Evolutionary conservation across 2,797 vertebrate genomes (phyloP).

Genomic region (Semotilus atromaculatus): DNA sequence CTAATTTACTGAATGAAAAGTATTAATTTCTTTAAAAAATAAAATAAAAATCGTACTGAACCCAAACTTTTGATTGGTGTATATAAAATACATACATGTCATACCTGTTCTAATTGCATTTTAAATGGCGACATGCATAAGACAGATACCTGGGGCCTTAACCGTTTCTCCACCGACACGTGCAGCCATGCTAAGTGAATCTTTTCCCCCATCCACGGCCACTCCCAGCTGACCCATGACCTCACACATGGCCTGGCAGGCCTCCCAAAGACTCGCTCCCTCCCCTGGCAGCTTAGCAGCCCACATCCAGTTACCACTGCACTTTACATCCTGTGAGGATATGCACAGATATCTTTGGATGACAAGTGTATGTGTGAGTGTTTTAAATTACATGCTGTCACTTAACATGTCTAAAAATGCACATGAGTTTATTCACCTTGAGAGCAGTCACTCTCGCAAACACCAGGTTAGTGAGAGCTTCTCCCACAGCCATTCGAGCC

Average conservation of each 20-base stretch:
- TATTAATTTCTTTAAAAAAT: neutral
- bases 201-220: slow-evolving; percentile 92
- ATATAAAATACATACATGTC: neutral
- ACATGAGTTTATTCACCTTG: slow-evolving; percentile 71
- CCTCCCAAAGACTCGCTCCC: slow-evolving; percentile 83
- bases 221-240: slow-evolving; percentile 86
- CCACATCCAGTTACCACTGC: slow-evolving; percentile 98
- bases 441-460: slow-evolving; percentile 87
- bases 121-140: neutral
- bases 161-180: slow-evolving; percentile 84
- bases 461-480: slow-evolving; percentile 92
- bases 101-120: neutral
- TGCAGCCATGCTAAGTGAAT: slow-evolving; percentile 95
- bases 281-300: slow-evolving; percentile 88
- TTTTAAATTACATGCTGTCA: neutral
- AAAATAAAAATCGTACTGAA: too few species aligned
- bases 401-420: slow-evolving; percentile 7
- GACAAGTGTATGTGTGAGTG: neutral
- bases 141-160: slow-evolving; percentile 86
- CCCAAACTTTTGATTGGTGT: too few species aligned
- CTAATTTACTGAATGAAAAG: neutral
- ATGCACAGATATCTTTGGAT: slow-evolving; percentile 11
- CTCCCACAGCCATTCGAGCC: slow-evolving; percentile 88
- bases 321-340: slow-evolving; percentile 87
- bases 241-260: slow-evolving; percentile 86